Base-by-base conservation (phyloP, 2,113 vertebrate genomes). In the Puntigrus tetrazona region DNA sequence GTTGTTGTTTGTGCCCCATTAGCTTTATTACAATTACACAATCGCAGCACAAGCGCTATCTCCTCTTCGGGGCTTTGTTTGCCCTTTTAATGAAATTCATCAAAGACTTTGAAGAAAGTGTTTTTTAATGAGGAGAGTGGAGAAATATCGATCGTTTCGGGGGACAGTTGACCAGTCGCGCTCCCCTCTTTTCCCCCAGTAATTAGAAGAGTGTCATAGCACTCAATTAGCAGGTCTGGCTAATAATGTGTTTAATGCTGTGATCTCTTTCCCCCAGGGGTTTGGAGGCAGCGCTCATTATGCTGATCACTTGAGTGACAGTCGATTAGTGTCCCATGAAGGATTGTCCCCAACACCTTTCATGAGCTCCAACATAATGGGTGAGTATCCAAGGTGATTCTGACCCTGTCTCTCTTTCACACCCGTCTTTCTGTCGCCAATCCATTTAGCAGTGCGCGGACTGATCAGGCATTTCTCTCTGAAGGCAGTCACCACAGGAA, bases 231-330 rank as follows among this genome's bases (percentile, higher is more conserved):
- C 86, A 90, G 89, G 91, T 92, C 94, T 94, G 92, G 91, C 94
- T 92, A 93, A 94, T 96, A 96, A 96, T 94, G 94, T 96, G 91
- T 94, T 94, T 96, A 96, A 96, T 96, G 92, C 95, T 96, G 91
- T 95, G 93, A 92, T 96, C 91, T 96, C 94, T 96, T 90, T 85
- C 91, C 94, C 93, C 88, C 94, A 99, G 97, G 97, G 95, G 94
- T 98, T 99, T 91, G 91, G 96, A 95, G 97, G 97, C 95, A 98
- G 96, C 93, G 95, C 97, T 97, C 97, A 97, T 97, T 99, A 97
- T 90, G 93, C 94, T 95, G 96, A 99, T 96, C 97, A 98, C 92
- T 95, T 98, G 97, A 98, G 94, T 96, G 98, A 98, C 95, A 97
- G 96, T 97, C 96, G 96, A 96, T 97, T 98, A 97, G 97, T 96